phyloP scores from a whole-genome alignment of 2,113 vertebrate genomes.

The Numida meleagris region DNA sequence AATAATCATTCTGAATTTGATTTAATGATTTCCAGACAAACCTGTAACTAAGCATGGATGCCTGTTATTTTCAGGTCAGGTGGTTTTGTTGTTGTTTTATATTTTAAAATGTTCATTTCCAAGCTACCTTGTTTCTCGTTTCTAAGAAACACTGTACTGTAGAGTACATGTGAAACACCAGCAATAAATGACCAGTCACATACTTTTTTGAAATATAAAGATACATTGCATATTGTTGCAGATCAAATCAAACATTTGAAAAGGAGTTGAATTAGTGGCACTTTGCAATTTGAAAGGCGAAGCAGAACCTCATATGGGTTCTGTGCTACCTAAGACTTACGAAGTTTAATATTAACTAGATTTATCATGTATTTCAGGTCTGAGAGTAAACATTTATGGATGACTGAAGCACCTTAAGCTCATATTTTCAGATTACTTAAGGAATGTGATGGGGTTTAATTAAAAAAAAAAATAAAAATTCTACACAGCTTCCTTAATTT shows the following conservation, averaged over 20 bases:
- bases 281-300: background rate
- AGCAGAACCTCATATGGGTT: background rate
- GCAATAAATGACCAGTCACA: background rate
- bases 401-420: background rate
- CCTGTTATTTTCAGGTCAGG: background rate
- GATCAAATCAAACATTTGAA: background rate
- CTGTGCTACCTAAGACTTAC: background rate
- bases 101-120: background rate
- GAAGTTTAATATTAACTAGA: background rate
- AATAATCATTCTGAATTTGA: background rate
- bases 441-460: conserved; percentile 16
- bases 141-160: background rate
- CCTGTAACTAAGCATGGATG: background rate
- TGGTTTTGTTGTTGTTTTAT: background rate
- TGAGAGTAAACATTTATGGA: background rate
- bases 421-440: background rate
- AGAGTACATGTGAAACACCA: background rate
- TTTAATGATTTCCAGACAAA: background rate
- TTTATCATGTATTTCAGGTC: background rate
- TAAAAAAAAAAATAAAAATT: conserved; percentile 42
- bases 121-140: background rate
- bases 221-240: background rate
- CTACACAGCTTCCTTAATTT: conserved; percentile 22
- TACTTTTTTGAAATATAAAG: background rate
- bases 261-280: background rate